A percentile compares a stretch with the other conserved stretches of the same genome.
Evolutionary conservation across 2,113 vertebrate species (phyloP).

Genomic region (Motacilla tschutschensis): DNA sequence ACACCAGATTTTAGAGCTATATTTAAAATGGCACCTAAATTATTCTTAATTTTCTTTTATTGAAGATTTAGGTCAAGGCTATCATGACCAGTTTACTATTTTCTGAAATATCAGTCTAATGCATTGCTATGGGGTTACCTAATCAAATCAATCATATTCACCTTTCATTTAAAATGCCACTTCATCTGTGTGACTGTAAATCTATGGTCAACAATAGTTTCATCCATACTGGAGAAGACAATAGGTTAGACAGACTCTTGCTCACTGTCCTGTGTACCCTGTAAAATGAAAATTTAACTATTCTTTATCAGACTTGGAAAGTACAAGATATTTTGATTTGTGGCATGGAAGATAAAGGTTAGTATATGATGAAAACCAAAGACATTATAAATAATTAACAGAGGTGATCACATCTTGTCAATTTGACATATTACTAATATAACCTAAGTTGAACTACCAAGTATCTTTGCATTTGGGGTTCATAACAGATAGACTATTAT

Average conservation of each 20-base stretch:
- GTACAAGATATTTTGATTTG: background rate
- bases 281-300: background rate
- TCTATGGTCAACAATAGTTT: background rate
- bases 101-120: background rate
- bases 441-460: background rate
- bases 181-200: background rate
- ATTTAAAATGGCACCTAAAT: background rate
- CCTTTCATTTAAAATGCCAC: background rate
- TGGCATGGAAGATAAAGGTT: background rate
- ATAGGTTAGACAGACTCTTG: background rate
- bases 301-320: background rate
- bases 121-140: background rate
- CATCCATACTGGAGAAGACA: background rate
- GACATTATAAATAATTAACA: background rate
- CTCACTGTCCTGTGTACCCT: background rate
- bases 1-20: background rate
- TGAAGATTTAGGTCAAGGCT: background rate
- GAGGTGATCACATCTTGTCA: background rate
- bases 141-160: background rate
- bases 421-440: background rate
- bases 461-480: background rate
- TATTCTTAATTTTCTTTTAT: background rate
- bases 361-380: background rate
- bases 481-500: background rate
- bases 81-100: background rate